These are phyloP conservation scores for Thalassoma bifasciatum DNA, from an alignment of 2,113 vertebrate species.

Conservation along the genomic window DNA sequence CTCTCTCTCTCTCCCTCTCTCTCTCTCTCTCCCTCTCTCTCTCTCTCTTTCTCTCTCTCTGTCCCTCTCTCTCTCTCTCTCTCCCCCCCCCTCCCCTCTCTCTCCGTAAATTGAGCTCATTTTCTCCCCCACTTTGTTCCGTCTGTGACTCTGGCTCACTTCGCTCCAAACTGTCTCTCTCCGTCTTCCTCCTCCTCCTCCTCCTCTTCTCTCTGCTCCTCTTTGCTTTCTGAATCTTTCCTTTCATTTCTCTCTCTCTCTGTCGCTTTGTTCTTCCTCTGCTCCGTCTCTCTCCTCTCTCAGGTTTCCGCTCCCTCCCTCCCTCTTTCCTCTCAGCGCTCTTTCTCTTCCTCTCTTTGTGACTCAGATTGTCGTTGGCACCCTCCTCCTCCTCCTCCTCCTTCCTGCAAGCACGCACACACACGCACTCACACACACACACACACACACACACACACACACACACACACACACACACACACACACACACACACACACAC, in stretches of 20 bases:
- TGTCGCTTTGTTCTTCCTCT: slow-evolving; percentile 45
- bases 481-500: too few species aligned
- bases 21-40: slow-evolving; percentile 21
- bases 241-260: slow-evolving; percentile 39
- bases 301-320: slow-evolving; percentile 67
- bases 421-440: too few species aligned
- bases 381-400: slow-evolving; percentile 54
- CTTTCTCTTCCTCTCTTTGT: slow-evolving; percentile 81
- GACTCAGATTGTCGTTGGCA: slow-evolving; percentile 81
- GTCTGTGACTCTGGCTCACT: slow-evolving; percentile 58
- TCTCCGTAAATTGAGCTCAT: slow-evolving; percentile 63
- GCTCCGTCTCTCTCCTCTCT: slow-evolving; percentile 60
- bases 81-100: too few species aligned
- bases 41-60: slow-evolving; percentile 22
- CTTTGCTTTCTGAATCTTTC: slow-evolving; percentile 49
- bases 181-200: slow-evolving; percentile 39
- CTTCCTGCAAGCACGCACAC: slow-evolving; percentile 39
- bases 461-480: slow-evolving; percentile 24
- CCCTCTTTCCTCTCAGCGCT: slow-evolving; percentile 68
- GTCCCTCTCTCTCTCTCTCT: slow-evolving; percentile 47
- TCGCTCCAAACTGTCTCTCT: slow-evolving; percentile 36
- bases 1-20: slow-evolving; percentile 81
- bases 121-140: slow-evolving; percentile 67
- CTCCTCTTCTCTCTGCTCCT: slow-evolving; percentile 41
- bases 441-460: slow-evolving; percentile 40